Evolutionary conservation across 2,888 invertebrate genomes (phyloP).

Genomic region (Pristionchus fissidentatus): DNA sequence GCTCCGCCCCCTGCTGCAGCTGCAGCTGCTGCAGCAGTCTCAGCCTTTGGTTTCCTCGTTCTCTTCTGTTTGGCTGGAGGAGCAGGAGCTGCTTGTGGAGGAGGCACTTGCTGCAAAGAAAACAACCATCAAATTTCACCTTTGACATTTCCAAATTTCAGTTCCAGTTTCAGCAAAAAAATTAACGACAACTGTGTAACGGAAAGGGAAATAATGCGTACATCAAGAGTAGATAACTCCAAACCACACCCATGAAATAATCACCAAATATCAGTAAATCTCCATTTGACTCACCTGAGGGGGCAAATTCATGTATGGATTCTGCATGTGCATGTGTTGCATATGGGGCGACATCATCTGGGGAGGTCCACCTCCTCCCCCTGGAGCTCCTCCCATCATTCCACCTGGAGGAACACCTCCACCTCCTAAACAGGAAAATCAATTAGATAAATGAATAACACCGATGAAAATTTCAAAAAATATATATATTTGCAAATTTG

Average conservation of each 20-base stretch:
- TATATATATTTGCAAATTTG: background rate
- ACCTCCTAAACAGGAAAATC: background rate
- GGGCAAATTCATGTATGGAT: slow-evolving; percentile 41
- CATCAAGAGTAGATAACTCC: too few relatives aligned
- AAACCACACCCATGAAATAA: too few relatives aligned
- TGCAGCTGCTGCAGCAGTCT: background rate
- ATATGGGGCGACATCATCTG: slow-evolving; percentile 34
- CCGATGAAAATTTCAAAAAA: background rate
- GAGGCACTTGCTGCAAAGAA: slow-evolving; percentile 20
- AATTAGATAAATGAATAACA: background rate
- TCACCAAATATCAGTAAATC: too few relatives aligned
- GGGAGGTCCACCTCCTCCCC: background rate
- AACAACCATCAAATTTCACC: background rate
- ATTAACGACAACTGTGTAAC: background rate
- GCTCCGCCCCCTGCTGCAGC: background rate
- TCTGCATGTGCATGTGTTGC: slow-evolving; percentile 47
- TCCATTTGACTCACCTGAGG: background rate
- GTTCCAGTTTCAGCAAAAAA: background rate
- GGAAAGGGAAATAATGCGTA: too few relatives aligned
- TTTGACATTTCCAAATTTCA: too few relatives aligned
- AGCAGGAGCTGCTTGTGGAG: background rate
- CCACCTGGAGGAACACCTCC: background rate
- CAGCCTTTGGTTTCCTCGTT: slow-evolving; percentile 24
- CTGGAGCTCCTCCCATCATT: slow-evolving; percentile 8
- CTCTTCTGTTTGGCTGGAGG: slow-evolving; percentile 26